phyloP scores from a whole-genome alignment of 1,140 invertebrate species.

The Metopolophium dirhodum region DNA sequence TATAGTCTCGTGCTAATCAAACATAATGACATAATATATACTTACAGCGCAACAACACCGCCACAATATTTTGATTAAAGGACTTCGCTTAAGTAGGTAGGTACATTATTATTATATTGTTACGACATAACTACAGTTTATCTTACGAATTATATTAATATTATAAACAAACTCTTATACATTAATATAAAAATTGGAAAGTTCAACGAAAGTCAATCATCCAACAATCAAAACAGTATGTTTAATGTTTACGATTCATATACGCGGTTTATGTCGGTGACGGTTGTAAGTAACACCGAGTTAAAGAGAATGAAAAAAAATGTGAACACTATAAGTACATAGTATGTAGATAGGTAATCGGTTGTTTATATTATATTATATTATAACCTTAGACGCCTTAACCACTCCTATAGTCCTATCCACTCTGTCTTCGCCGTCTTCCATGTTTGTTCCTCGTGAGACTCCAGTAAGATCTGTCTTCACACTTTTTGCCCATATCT shows the following conservation, averaged over 20 bases:
- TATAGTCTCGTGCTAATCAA: not conserved
- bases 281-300: not conserved
- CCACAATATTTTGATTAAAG: not conserved
- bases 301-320: not conserved
- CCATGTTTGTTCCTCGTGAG: too few species aligned
- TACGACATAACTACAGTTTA: not conserved
- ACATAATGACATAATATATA: too few species aligned
- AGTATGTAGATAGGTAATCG: too few species aligned
- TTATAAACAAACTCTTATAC: not conserved
- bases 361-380: too few species aligned
- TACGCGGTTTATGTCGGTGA: not conserved
- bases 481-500: too few species aligned
- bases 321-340: not conserved
- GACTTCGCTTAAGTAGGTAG: not conserved
- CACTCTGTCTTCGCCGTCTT: too few species aligned
- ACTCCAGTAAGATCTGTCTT: too few species aligned
- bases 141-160: not conserved
- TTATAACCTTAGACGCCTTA: too few species aligned
- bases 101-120: not conserved
- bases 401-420: too few species aligned
- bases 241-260: not conserved
- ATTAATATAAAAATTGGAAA: not conserved
- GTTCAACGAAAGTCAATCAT: not conserved
- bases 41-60: too few species aligned
- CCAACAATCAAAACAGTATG: not conserved